Conservation (phyloP, 2,113 vertebrate species). For the Chascanopsetta lugubris region DNA sequence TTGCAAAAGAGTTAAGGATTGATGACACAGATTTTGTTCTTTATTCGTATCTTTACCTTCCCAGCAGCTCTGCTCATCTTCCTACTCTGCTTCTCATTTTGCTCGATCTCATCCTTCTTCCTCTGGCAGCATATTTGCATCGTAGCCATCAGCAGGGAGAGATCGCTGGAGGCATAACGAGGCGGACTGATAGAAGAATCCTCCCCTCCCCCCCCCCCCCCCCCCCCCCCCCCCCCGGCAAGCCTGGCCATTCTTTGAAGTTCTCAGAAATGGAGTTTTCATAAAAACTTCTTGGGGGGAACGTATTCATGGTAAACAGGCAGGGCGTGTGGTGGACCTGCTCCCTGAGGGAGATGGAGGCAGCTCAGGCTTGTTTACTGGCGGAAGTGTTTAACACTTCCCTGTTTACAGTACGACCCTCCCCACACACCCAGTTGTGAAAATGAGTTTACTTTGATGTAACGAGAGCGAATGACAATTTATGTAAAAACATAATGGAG, state of each 20-base stretch:
- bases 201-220: not conserved
- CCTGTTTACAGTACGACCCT: constrained; percentile 35
- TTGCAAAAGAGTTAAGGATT: constrained; percentile 32
- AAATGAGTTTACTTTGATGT: constrained; percentile 59
- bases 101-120: constrained; percentile 17
- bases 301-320: constrained; percentile 51
- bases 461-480: constrained; percentile 51
- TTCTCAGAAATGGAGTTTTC: constrained; percentile 54
- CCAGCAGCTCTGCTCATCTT: constrained; percentile 40
- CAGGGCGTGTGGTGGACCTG: constrained; percentile 34
- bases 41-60: constrained; percentile 34
- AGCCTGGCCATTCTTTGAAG: constrained; percentile 61
- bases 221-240: not conserved
- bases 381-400: constrained; percentile 56
- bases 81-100: constrained; percentile 4
- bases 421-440: constrained; percentile 23
- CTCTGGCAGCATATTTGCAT: constrained; percentile 60
- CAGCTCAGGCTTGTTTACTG: constrained; percentile 65
- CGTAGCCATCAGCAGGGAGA: constrained; percentile 37
- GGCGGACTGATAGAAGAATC: constrained; percentile 45
- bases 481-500: constrained; percentile 54
- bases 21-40: constrained; percentile 41
- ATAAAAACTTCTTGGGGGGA: constrained; percentile 43
- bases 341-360: constrained; percentile 45
- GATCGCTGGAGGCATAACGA: constrained; percentile 48